Evolutionary conservation across 2,888 invertebrate species (phyloP).

Genomic region (Rhogogaster chlorosoma): DNA sequence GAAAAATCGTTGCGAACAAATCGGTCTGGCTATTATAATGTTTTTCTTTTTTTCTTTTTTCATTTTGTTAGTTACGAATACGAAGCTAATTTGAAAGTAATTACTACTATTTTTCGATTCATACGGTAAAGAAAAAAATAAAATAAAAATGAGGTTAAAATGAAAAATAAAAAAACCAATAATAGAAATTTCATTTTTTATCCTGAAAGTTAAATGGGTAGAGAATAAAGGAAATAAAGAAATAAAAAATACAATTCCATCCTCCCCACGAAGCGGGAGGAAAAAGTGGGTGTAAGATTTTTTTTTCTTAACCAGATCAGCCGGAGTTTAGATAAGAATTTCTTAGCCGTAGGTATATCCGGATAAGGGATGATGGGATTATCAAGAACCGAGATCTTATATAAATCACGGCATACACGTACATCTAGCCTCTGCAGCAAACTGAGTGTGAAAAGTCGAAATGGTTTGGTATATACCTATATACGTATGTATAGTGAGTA

Average conservation of each 20-base stretch:
- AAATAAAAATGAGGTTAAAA: background rate
- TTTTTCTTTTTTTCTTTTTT: too few species aligned
- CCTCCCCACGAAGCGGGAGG: too few species aligned
- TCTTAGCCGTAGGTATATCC: conserved; percentile 2
- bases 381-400: conserved; percentile 8
- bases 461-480: background rate
- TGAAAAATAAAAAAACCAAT: background rate
- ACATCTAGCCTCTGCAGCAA: background rate
- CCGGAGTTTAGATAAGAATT: background rate
- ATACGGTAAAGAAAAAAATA: background rate
- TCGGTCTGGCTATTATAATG: too few species aligned
- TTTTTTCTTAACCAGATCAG: background rate
- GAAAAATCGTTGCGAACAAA: too few species aligned
- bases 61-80: background rate
- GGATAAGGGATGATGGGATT: background rate
- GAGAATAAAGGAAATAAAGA: background rate
- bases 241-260: background rate
- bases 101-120: background rate
- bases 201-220: background rate
- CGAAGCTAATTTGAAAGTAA: background rate
- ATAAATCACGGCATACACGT: background rate
- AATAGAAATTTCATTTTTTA: background rate
- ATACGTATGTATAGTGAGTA: background rate
- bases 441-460: background rate
- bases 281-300: background rate